phyloP scores from a whole-genome alignment of 2,113 vertebrate genomes.

The Cyrtonyx montezumae region DNA sequence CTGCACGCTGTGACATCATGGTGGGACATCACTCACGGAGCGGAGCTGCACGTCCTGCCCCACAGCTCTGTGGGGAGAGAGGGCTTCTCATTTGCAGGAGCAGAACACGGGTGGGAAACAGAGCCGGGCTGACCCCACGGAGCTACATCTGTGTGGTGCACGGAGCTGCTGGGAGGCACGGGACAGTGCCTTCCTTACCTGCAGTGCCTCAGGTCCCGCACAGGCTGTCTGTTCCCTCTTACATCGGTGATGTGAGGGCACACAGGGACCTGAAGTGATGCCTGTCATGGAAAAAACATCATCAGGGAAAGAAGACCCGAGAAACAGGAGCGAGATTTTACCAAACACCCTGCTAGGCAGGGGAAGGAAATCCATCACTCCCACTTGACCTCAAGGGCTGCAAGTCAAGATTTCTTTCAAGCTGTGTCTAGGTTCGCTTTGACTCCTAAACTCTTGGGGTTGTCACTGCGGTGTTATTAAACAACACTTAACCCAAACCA shows the following conservation, averaged over 20 bases:
- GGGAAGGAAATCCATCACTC: neutral
- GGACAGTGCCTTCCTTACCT: neutral
- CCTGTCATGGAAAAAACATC: neutral
- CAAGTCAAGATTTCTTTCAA: neutral
- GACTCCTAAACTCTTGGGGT: neutral
- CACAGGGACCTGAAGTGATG: neutral
- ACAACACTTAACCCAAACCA: neutral
- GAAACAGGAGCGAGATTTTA: neutral
- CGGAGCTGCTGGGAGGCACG: neutral
- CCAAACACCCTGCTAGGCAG: neutral
- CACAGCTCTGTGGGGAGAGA: neutral
- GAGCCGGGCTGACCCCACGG: neutral
- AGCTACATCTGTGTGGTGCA: accelerated
- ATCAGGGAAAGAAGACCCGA: accelerated
- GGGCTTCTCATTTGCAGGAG: neutral
- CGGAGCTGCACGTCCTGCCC: neutral
- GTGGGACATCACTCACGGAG: neutral
- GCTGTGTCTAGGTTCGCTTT: neutral
- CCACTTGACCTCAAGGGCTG: neutral
- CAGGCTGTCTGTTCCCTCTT: neutral
- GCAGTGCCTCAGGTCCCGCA: neutral
- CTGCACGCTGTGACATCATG: slow-evolving; percentile 15
- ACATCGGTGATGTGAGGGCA: neutral
- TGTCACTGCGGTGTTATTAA: neutral
- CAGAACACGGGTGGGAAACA: neutral